Evolutionary conservation across 2,797 vertebrate genomes (phyloP).

Genomic region (Gymnothorax reevesii): DNA sequence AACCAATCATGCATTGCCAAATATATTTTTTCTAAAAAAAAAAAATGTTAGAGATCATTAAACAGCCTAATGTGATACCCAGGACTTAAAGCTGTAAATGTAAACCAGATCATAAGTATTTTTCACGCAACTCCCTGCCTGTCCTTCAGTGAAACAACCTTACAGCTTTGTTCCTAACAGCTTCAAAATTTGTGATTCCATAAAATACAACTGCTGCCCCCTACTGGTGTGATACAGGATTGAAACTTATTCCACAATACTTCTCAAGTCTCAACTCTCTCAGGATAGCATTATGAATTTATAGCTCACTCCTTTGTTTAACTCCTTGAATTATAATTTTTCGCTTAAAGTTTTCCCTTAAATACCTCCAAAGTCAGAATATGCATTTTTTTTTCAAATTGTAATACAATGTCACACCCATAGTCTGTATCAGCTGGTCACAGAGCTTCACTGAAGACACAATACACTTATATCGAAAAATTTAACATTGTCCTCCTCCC

Average conservation of each 20-base stretch:
- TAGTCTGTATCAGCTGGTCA: too few relatives aligned
- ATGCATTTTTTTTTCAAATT: too few relatives aligned
- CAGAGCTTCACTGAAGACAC: too few relatives aligned
- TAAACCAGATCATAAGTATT: neutral
- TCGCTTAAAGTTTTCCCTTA: too few relatives aligned
- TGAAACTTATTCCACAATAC: neutral
- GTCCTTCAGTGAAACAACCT: neutral
- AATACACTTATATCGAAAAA: too few relatives aligned
- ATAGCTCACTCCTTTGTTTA: neutral
- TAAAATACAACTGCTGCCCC: neutral
- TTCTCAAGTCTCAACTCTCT: neutral
- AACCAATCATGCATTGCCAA: too few relatives aligned
- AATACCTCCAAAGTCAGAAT: too few relatives aligned
- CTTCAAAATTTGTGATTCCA: neutral
- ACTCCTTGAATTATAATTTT: neutral
- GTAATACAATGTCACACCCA: too few relatives aligned
- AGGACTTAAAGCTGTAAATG: neutral
- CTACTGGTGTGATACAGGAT: neutral
- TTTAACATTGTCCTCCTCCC: neutral
- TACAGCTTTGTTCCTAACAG: neutral
- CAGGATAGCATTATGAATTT: neutral
- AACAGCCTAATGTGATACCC: too few relatives aligned
- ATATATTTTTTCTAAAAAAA: too few relatives aligned
- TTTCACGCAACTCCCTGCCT: too few relatives aligned
- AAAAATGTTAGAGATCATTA: too few relatives aligned